Percentiles rank a stretch among this genome's conserved stretches.
phyloP scores from a whole-genome alignment of 2,797 vertebrate species.

The Lates japonicus region DNA sequence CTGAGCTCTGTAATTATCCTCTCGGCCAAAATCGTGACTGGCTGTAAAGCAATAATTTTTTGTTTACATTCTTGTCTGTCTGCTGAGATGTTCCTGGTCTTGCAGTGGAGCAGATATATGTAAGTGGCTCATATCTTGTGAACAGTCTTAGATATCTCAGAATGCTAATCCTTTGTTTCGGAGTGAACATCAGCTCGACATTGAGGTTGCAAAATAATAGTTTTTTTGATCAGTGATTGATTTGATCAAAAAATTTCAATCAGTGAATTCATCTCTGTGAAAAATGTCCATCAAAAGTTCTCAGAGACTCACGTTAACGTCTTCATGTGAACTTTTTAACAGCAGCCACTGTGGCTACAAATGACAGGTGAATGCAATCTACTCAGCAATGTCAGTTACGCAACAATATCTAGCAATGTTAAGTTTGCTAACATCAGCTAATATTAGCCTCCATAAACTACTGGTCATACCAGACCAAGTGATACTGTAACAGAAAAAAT shows the following conservation, averaged over 20 bases:
- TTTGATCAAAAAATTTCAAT: neutral
- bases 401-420: too few species aligned
- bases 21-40: slow-evolving; percentile 22
- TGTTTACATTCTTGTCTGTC: slow-evolving; percentile 44
- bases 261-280: neutral
- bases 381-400: too few species aligned
- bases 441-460: too few species aligned
- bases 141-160: neutral
- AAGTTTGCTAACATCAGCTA: too few species aligned
- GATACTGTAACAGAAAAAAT: too few species aligned
- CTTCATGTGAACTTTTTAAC: neutral
- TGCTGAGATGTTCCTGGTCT: slow-evolving; percentile 28
- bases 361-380: neutral
- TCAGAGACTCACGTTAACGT: neutral
- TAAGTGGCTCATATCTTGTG: neutral
- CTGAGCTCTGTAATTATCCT: slow-evolving; percentile 47
- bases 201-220: neutral
- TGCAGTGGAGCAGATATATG: slow-evolving; percentile 30
- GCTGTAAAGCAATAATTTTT: slow-evolving; percentile 37
- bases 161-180: slow-evolving; percentile 21
- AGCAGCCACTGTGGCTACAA: neutral
- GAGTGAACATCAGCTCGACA: neutral
- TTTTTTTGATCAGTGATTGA: neutral
- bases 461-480: too few species aligned
- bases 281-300: neutral